These are phyloP conservation scores for Lottia scabra DNA, from an alignment of 2,888 invertebrate species.

Conservation along the genomic window DNA sequence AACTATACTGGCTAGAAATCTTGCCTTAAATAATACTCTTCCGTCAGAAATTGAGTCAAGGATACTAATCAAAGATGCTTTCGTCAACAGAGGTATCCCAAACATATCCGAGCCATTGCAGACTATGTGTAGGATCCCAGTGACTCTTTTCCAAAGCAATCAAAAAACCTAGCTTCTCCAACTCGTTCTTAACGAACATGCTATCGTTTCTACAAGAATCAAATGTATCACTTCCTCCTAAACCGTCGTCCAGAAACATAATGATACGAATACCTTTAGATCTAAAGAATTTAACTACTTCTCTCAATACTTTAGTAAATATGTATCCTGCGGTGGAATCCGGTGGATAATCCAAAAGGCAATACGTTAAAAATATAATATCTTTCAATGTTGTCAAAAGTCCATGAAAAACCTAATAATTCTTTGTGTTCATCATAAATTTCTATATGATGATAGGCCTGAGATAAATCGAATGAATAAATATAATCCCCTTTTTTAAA, in stretches of 20 bases:
- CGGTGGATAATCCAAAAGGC: constrained; percentile 22
- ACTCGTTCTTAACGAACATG: not conserved
- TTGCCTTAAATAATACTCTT: not conserved
- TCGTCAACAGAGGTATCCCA: not conserved
- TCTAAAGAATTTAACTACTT: constrained; percentile 6
- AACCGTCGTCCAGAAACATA: constrained; percentile 22
- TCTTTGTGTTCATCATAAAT: not conserved
- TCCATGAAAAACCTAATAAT: not conserved
- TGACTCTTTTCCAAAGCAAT: no score
- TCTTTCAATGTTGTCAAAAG: not conserved
- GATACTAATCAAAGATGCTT: not conserved
- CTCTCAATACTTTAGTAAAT: constrained; percentile 20
- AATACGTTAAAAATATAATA: constrained; percentile 7
- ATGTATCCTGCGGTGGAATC: constrained; percentile 22
- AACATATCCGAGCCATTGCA: not conserved
- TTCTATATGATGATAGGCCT: not conserved
- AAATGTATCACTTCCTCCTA: constrained; percentile 8
- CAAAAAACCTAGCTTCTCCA: not conserved
- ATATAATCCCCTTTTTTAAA: no score
- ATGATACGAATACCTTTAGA: constrained; percentile 12
- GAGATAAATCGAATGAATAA: not conserved
- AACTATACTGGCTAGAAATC: not conserved
- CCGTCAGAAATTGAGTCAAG: not conserved
- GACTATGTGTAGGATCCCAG: no score
- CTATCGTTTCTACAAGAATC: not conserved